A percentile compares a stretch with the other conserved stretches of the same genome.
phyloP scores from a whole-genome alignment of 2,113 vertebrate genomes.

The Oryzias woworae region DNA sequence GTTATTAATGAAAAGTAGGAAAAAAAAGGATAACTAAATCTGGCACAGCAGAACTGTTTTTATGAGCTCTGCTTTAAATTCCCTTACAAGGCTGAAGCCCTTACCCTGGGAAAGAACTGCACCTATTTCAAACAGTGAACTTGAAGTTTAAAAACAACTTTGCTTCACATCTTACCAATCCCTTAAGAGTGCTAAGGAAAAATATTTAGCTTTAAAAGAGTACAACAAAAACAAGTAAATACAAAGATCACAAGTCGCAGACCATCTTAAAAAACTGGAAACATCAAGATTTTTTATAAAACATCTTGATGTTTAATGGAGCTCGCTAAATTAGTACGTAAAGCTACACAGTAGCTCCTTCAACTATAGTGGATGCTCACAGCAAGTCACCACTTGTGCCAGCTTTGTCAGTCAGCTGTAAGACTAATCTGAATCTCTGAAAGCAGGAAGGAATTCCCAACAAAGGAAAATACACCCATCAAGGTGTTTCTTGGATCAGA shows the following conservation, averaged over 20 bases:
- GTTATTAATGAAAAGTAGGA: conserved; percentile 83
- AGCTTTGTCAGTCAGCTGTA: conserved; percentile 20
- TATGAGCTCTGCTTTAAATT: conserved; percentile 77
- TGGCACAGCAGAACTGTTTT: conserved; percentile 78
- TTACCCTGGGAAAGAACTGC: conserved; percentile 76
- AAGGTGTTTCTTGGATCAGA: conserved; percentile 22
- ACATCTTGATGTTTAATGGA: conserved; percentile 11
- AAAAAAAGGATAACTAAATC: conserved; percentile 73
- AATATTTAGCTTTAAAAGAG: too few species aligned
- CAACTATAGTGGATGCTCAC: conserved; percentile 46
- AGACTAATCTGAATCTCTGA: conserved; percentile 33
- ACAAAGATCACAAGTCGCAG: too few species aligned
- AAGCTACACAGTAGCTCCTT: conserved; percentile 22
- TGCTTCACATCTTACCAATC: too few species aligned
- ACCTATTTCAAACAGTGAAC: conserved; percentile 75
- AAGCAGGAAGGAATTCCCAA: conserved; percentile 30
- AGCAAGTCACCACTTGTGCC: conserved; percentile 44
- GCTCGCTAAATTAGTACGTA: conserved; percentile 28
- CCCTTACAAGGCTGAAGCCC: conserved; percentile 73
- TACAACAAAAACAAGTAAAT: too few species aligned
- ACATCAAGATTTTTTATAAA: conserved; percentile 8
- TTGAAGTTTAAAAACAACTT: too few species aligned
- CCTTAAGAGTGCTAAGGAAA: too few species aligned
- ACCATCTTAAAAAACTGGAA: conserved; percentile 43
- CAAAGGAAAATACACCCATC: conserved; percentile 12